Evolutionary conservation across 1,140 invertebrate genomes (phyloP).

Genomic region (Drosophila neocordata): DNA sequence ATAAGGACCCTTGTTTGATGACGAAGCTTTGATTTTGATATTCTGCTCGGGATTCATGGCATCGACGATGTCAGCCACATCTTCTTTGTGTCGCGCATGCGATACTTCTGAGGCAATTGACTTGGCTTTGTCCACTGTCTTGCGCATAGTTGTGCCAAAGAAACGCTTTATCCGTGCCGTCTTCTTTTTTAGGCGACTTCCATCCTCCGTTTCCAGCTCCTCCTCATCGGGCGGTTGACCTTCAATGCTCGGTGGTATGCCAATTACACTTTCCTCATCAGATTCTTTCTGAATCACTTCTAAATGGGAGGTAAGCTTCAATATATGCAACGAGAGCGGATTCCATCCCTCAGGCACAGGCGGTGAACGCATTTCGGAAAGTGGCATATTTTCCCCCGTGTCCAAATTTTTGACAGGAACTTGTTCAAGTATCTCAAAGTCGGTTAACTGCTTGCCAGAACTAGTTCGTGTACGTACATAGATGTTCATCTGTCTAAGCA

Average conservation of each 20-base stretch:
- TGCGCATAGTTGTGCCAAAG: conserved; percentile 92
- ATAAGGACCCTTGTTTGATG: conserved; percentile 97
- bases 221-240: conserved; percentile 85
- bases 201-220: conserved; percentile 82
- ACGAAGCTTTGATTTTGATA: conserved; percentile 96
- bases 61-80: conserved; percentile 92
- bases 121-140: conserved; percentile 95
- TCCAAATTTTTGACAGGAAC: conserved; percentile 96
- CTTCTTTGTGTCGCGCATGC: conserved; percentile 92
- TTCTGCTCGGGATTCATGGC: conserved; percentile 92
- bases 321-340: conserved; percentile 96
- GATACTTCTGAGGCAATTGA: conserved; percentile 94
- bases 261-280: conserved; percentile 93
- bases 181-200: conserved; percentile 83
- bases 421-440: conserved; percentile 96
- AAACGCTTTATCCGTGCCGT: conserved; percentile 91
- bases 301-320: conserved; percentile 87
- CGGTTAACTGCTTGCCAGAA: conserved; percentile 92
- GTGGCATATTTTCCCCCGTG: conserved; percentile 86
- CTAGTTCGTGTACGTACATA: conserved; percentile 92
- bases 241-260: conserved; percentile 87
- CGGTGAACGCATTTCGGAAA: conserved; percentile 81
- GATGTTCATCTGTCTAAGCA: conserved; percentile 88
- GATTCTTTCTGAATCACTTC: conserved; percentile 85
- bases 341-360: conserved; percentile 83